These are phyloP conservation scores for Drosophila paracracens DNA, from an alignment of 2,888 invertebrate species.

Conservation along the genomic window DNA sequence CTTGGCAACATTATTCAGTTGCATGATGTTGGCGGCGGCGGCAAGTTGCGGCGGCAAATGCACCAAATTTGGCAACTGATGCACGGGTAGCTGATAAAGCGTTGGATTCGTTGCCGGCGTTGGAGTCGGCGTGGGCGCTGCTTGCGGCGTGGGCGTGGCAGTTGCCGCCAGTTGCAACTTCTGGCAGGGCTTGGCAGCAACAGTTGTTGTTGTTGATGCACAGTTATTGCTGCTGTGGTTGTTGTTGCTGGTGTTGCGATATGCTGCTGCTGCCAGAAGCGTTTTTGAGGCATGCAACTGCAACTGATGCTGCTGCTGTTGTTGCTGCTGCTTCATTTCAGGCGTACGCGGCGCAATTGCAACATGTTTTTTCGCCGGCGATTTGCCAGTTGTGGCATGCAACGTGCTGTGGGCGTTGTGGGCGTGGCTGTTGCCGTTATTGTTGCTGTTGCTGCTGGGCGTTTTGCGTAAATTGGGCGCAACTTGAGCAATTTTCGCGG, in stretches of 20 bases:
- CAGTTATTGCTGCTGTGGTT: slow-evolving; percentile 23
- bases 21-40: slow-evolving; percentile 85
- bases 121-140: slow-evolving; percentile 25
- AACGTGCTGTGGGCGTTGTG: slow-evolving; percentile 75
- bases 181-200: slow-evolving; percentile 47
- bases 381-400: slow-evolving; percentile 77
- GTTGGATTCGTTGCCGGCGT: slow-evolving; percentile 73
- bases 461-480: slow-evolving; percentile 85
- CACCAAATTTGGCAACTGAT: slow-evolving; percentile 87
- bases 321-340: slow-evolving; percentile 82
- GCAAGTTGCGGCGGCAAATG: slow-evolving; percentile 88
- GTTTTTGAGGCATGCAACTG: slow-evolving; percentile 52
- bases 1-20: slow-evolving; percentile 79
- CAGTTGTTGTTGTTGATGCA: slow-evolving; percentile 35
- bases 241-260: slow-evolving; percentile 30
- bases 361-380: slow-evolving; percentile 85
- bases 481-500: slow-evolving; percentile 85
- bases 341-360: slow-evolving; percentile 85
- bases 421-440: slow-evolving; percentile 60
- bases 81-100: slow-evolving; percentile 87
- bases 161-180: slow-evolving; percentile 43
- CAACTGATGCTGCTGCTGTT: slow-evolving; percentile 67
- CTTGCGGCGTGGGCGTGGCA: slow-evolving; percentile 35
- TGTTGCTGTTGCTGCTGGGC: slow-evolving; percentile 69
- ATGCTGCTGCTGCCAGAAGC: slow-evolving; percentile 44